Base-by-base conservation (phyloP, 1,140 invertebrate species). In the Coboldia fuscipes region DNA sequence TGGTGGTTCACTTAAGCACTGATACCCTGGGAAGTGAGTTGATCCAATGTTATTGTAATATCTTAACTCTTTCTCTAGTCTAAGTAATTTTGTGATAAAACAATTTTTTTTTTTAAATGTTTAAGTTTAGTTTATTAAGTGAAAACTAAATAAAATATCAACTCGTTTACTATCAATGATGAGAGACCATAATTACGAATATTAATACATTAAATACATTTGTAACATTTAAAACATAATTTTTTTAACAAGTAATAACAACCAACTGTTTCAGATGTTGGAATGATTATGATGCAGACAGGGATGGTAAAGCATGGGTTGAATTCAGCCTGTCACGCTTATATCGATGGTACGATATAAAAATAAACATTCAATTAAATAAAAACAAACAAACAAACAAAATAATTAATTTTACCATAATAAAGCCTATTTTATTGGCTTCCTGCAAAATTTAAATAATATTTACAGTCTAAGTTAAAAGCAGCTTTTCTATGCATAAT, bases 261-360 rank as follows among this genome's bases (percentile, higher is more conserved):
- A n/a, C n/a, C n/a, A n/a, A n/a, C n/a, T n/a, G n/a, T 83, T 82
- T 49, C 80, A 83, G 80, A 83, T 84, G 80, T 84, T 58, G 79
- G 80, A 68, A 83, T 84, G 79, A 81, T 84, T 70, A 80, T 84
- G 79, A 81, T 83, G 78, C 78, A 84, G 74, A 72, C 74, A 54
- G 79, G 79, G 66, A 83, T 84, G 79, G 76, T 84, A 69, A 82
- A 80, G 69, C 70, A 77, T 64, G 71, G 67, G 58, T 60, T 73
- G 60, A 78, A 70, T 66, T 59, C 67, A 56, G 66, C 71, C 58
- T 78, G 73, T 67, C 71, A 72, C 65, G 72, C 63, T 69, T 70
- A 64, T 56, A 57, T 74, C 60, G 74, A 80, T 65, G 77, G 76
- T 80, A 80, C 68, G 75, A 55, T 42, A n/a, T n/a, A n/a, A n/a